A percentile compares a stretch with the other conserved stretches of the same genome.
Evolutionary conservation across 2,113 vertebrate species (phyloP).

Genomic region (Phaetusa simplex): DNA sequence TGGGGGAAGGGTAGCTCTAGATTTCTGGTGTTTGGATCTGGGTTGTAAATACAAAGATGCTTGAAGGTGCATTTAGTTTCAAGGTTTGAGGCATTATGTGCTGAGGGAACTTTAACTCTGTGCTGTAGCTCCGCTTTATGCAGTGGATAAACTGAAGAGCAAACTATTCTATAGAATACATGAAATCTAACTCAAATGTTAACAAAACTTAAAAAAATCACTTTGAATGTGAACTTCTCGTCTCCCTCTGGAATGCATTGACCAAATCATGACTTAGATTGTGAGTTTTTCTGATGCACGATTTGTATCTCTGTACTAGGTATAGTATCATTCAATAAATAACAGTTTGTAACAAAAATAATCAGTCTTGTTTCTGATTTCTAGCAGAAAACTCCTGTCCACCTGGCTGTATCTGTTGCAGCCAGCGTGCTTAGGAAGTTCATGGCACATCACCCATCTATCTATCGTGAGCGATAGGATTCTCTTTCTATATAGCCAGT

Average conservation of each 20-base stretch:
- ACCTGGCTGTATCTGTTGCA: neutral
- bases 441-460: neutral
- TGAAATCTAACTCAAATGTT: neutral
- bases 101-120: neutral
- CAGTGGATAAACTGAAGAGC: neutral
- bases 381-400: neutral
- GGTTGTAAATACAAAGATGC: neutral
- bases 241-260: neutral
- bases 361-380: conserved; percentile 54
- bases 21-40: neutral
- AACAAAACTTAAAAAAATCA: neutral
- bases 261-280: neutral
- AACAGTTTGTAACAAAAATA: neutral
- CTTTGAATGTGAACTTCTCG: neutral
- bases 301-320: neutral
- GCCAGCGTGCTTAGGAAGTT: neutral
- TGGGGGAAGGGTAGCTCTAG: neutral
- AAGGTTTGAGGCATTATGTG: neutral
- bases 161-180: neutral
- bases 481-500: neutral
- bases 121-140: neutral
- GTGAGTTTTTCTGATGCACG: neutral
- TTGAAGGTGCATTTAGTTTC: no score
- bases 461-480: neutral
- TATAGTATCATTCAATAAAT: conserved; percentile 29